phyloP scores from a whole-genome alignment of 2,113 vertebrate genomes.

The Spermophilus dauricus region DNA sequence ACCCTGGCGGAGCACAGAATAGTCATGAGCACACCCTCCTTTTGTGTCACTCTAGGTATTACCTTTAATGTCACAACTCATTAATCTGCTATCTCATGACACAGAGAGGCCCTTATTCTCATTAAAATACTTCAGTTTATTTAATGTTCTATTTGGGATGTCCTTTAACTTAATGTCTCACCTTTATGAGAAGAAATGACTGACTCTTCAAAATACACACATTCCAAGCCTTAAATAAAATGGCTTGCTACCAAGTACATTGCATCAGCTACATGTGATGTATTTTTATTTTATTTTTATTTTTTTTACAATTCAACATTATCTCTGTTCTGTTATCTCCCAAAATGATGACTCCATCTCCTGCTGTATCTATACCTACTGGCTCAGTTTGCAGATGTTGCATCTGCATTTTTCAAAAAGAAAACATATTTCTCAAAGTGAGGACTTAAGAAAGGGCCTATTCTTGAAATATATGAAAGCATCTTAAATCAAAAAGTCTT shows the following conservation, averaged over 20 bases:
- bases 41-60: background rate
- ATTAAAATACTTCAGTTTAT: slow-evolving; percentile 32
- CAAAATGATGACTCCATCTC: background rate
- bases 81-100: background rate
- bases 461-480: background rate
- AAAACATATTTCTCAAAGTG: background rate
- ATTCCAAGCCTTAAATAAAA: background rate
- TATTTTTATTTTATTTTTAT: background rate
- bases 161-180: background rate
- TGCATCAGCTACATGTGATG: background rate
- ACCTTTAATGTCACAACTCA: background rate
- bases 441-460: background rate
- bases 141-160: background rate
- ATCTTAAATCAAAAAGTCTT: background rate
- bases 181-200: slow-evolving; percentile 3
- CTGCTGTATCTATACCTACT: background rate
- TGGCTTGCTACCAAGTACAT: background rate
- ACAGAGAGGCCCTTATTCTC: background rate
- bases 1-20: background rate
- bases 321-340: background rate
- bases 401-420: background rate
- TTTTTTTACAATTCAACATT: background rate
- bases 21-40: background rate
- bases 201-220: background rate
- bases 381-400: background rate